Conservation (phyloP, 2,797 vertebrate species). For the Serranus cabrilla region DNA sequence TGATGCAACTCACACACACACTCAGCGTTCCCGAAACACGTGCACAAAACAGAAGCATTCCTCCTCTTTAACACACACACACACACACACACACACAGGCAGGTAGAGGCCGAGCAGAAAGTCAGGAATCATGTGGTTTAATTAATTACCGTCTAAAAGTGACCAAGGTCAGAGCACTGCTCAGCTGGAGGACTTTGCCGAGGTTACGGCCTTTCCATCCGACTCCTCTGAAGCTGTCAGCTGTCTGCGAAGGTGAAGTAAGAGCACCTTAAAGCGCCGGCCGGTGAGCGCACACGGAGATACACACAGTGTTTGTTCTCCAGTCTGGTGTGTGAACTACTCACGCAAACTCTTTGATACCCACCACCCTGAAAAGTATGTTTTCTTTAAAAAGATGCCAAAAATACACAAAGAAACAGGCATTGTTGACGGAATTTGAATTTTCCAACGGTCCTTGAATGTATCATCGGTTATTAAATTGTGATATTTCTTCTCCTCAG, state of each 20-base stretch:
- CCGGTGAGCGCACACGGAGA: constrained; percentile 1
- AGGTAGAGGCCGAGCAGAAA: constrained; percentile 45
- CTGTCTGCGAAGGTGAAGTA: constrained; percentile 60
- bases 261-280: constrained; percentile 55
- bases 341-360: no score
- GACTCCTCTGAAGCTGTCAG: constrained; percentile 73
- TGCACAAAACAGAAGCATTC: neutral
- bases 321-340: neutral
- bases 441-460: no score
- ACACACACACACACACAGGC: constrained; percentile 19
- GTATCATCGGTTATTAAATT: no score
- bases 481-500: no score
- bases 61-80: constrained; percentile 8
- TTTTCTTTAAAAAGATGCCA: no score
- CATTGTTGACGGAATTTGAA: no score
- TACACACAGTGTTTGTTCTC: neutral
- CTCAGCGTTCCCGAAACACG: neutral
- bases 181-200: constrained; percentile 72
- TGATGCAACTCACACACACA: constrained; percentile 38
- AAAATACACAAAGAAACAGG: no score
- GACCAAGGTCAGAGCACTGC: constrained; percentile 78
- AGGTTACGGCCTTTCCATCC: constrained; percentile 71
- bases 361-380: no score
- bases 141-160: constrained; percentile 85
- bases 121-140: constrained; percentile 82